Base-by-base conservation (phyloP, 2,113 vertebrate genomes). In the Jaculus jaculus region DNA sequence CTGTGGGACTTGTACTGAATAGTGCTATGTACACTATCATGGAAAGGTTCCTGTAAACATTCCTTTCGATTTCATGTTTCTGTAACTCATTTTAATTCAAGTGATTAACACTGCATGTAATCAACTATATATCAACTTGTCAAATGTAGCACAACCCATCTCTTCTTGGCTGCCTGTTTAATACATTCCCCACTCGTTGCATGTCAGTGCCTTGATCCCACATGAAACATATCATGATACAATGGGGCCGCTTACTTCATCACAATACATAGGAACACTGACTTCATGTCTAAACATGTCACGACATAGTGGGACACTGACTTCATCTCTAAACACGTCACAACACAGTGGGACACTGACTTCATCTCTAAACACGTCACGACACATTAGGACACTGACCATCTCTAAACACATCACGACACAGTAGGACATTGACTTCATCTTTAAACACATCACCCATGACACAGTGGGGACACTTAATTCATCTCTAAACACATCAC, bases 221-320 rank as follows among this genome's bases (percentile, higher is more conserved):
- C 47, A 87, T 71, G 72, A 20, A 78, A 63, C 34, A 90, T 3
- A 34, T 54, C 54, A 54, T 16, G 54, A 54, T 54, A 54, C 6
- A 12, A 54, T 54, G 54, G 54, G 54, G 72, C 84, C 84, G 98
- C 97, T 95, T 97, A 99, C 99, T 98, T 99, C 98, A 69, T 47
- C 42, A n/a, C n/a, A n/a, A n/a, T n/a, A n/a, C n/a, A n/a, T n/a
- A n/a, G n/a, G n/a, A n/a, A n/a, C n/a, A n/a, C n/a, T n/a, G n/a
- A n/a, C n/a, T n/a, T n/a, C n/a, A n/a, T n/a, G n/a, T 47, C 42
- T 47, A 47, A 47, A 47, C 42, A 5, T 8, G 8, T 47, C 42
- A 47, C 8, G 42, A 47, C 8, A 47, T 8, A 47, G 42, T 47
- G 42, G 42, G 42, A 47, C 42, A 47, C 42, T 47, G 42, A 47